Evolutionary conservation across 2,113 vertebrate species (phyloP), one percentile per base, ranked within the genome.

Genomic region (Onychostoma macrolepis): DNA sequence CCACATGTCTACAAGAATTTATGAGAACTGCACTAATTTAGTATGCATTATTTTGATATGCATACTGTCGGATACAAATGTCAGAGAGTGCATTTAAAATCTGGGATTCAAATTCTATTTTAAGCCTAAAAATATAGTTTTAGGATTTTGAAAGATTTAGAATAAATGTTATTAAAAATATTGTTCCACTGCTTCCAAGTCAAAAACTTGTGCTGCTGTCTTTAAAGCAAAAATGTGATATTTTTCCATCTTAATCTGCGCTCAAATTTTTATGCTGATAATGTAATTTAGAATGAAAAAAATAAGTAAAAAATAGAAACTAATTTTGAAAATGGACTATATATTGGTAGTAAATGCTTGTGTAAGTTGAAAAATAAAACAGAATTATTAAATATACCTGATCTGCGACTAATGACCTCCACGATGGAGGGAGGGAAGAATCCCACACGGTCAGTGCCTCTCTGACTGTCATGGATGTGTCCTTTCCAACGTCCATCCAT

Each of bases 361-460:
- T 38, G 69, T 7, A 72, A 4, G 19, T 38, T 72, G 33, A 41
- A 72, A 74, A 74, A 65, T 1, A 17, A 56, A 28, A 1, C 30
- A 65, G 30, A 72, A 38, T 28, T 87, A 13, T 81, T 15, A 1
- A 58, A n/a, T 82, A 7, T 91, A 97, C 97, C 97, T 95, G 96
- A 94, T 90, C 97, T 91, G 88, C 97, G 97, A 94, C 95, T 99
- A 93, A 99, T 96, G 90, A 99, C 97, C 92, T 99, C 98, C 0
- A 98, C 97, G 3, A 99, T 97, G 87, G 97, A 97, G 0, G 98
- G 96, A 2, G 98, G 97, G 80, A 99, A 99, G 93, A 96, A 99
- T 77, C 98, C 98, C 0, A 99, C 96, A 0, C 97, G 95, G 90
- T 99, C 98, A 0, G 96, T 98, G 89, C 98, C 97, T 77, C 95